Percentiles rank a stretch among this genome's conserved stretches.
phyloP scores from a whole-genome alignment of 2,888 invertebrate genomes.

The Eristalis tenax region DNA sequence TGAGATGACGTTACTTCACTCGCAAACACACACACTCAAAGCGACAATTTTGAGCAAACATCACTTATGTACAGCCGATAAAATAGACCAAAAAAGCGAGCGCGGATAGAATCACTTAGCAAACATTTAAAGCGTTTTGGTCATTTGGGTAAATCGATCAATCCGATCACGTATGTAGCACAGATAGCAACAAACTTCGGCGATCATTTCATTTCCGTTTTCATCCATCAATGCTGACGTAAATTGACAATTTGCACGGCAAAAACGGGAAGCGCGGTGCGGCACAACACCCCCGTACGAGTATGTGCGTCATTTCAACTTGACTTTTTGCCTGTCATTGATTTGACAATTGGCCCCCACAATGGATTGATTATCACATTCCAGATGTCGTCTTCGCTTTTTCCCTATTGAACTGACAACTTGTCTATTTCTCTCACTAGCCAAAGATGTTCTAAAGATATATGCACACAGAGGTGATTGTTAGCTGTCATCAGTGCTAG shows the following conservation, averaged over 20 bases:
- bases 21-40: too few relatives aligned
- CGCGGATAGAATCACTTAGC: neutral
- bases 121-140: neutral
- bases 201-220: conserved; percentile 35
- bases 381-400: neutral
- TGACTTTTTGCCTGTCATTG: conserved; percentile 9
- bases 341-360: conserved; percentile 31
- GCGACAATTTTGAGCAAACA: neutral
- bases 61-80: neutral
- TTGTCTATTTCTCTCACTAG: neutral
- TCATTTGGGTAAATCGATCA: conserved; percentile 4
- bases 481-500: neutral
- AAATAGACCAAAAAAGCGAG: neutral
- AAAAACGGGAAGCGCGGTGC: neutral
- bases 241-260: conserved; percentile 15
- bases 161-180: conserved; percentile 15
- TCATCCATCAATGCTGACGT: neutral
- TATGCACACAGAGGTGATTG: conserved; percentile 4
- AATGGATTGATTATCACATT: conserved; percentile 41
- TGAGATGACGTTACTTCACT: neutral
- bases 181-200: conserved; percentile 21
- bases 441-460: conserved; percentile 22
- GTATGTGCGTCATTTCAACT: neutral
- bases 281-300: conserved; percentile 6
- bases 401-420: conserved; percentile 19